phyloP scores from a whole-genome alignment of 2,888 invertebrate species.

The Lymantria dispar region DNA sequence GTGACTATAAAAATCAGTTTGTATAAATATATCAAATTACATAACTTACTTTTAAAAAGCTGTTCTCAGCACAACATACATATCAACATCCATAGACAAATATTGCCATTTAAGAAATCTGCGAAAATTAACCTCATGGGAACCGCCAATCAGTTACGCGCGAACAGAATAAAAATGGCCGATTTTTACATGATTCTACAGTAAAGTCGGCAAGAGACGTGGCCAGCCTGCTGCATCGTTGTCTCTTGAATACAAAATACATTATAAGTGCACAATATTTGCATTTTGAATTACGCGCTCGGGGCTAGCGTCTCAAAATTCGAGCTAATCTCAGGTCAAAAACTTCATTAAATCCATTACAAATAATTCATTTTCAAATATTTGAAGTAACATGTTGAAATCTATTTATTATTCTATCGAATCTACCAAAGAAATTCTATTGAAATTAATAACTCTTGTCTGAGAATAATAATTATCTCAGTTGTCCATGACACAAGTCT shows the following conservation, averaged over 20 bases:
- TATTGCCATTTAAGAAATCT: slow-evolving; percentile 53
- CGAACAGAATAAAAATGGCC: slow-evolving; percentile 73
- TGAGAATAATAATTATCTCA: too few relatives aligned
- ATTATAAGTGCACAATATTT: slow-evolving; percentile 77
- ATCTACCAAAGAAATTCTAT: too few relatives aligned
- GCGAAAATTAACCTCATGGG: slow-evolving; percentile 80
- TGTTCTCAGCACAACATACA: neutral
- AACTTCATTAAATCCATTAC: slow-evolving; percentile 19
- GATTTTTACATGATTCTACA: slow-evolving; percentile 79
- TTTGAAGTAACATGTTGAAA: too few relatives aligned
- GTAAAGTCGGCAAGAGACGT: slow-evolving; percentile 74
- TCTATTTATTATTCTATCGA: too few relatives aligned
- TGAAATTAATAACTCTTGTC: too few relatives aligned
- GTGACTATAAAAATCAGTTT: too few relatives aligned
- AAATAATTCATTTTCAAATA: slow-evolving; percentile 17
- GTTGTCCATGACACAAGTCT: too few relatives aligned
- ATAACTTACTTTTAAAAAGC: neutral
- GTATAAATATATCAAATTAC: too few relatives aligned
- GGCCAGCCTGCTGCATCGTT: slow-evolving; percentile 58
- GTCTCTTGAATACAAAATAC: slow-evolving; percentile 75
- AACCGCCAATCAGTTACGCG: slow-evolving; percentile 74
- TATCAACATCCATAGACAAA: slow-evolving; percentile 43
- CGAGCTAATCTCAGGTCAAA: slow-evolving; percentile 28
- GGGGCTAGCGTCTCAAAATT: slow-evolving; percentile 49
- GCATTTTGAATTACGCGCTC: slow-evolving; percentile 79